phyloP scores from a whole-genome alignment of 2,113 vertebrate genomes.

The Hippocampus guttulatus region DNA sequence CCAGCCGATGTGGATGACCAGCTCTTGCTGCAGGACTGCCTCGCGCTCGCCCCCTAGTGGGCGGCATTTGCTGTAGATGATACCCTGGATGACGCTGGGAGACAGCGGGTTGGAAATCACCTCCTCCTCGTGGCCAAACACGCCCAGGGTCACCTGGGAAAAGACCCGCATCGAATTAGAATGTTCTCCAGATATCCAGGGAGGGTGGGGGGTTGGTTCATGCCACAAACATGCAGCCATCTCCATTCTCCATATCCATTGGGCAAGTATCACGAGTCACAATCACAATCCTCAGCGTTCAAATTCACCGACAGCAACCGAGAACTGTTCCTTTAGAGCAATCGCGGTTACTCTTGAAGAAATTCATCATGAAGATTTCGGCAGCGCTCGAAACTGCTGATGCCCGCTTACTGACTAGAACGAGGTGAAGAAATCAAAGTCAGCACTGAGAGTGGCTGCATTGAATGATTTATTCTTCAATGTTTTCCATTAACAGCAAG shows the following conservation, averaged over 20 bases:
- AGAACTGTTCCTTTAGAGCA: neutral
- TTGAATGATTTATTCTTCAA: too few relatives aligned
- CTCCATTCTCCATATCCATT: neutral
- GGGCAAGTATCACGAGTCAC: neutral
- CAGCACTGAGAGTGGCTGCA: too few relatives aligned
- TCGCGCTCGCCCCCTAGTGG: slow-evolving; percentile 82
- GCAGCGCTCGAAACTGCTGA: neutral
- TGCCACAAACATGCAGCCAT: neutral
- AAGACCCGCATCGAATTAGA: neutral
- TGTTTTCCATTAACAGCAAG: too few relatives aligned
- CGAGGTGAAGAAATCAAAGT: too few relatives aligned
- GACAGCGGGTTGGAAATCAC: slow-evolving; percentile 98
- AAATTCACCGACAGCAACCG: neutral
- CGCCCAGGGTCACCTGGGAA: slow-evolving; percentile 88
- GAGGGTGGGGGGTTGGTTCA: neutral
- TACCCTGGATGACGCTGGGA: slow-evolving; percentile 89
- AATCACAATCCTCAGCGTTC: neutral
- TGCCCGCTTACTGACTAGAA: neutral
- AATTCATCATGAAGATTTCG: neutral
- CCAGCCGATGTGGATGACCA: slow-evolving; percentile 97
- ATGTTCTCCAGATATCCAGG: neutral
- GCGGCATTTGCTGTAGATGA: slow-evolving; percentile 88
- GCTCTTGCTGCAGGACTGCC: slow-evolving; percentile 92
- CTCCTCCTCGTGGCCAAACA: slow-evolving; percentile 92
- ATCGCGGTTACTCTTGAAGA: neutral